These are phyloP conservation scores for Orthosia incerta DNA, from an alignment of 2,888 invertebrate species.

Conservation along the genomic window DNA sequence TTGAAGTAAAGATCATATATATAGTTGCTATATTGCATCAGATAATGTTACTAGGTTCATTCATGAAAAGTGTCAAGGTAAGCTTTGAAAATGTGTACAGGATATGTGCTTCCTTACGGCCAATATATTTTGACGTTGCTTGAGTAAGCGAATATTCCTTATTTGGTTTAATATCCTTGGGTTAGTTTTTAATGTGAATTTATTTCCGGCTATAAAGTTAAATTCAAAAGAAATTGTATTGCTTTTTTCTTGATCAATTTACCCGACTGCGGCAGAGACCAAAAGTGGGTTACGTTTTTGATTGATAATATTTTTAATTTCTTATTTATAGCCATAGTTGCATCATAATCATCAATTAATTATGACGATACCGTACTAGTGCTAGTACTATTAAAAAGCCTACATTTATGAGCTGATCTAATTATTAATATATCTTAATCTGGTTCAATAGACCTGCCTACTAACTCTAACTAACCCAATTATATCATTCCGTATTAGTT, in stretches of 20 bases:
- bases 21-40: neutral
- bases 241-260: neutral
- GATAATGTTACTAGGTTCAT: neutral
- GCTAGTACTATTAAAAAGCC: no score
- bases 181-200: neutral
- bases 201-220: neutral
- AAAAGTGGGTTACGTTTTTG: no score
- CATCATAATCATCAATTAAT: no score
- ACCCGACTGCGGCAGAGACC: no score
- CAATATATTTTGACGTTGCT: neutral
- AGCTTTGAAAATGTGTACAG: neutral
- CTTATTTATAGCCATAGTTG: no score
- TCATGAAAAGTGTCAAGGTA: conserved; percentile 31
- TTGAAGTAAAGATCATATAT: neutral
- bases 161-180: neutral
- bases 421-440: neutral
- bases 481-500: conserved; percentile 1
- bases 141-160: neutral
- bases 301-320: no score
- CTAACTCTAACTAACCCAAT: conserved; percentile 18
- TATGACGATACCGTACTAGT: no score
- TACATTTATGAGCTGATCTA: no score
- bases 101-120: neutral
- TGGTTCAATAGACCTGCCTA: neutral
- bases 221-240: neutral